Conservation (phyloP, 2,113 vertebrate genomes). For the Callithrix jacchus region DNA sequence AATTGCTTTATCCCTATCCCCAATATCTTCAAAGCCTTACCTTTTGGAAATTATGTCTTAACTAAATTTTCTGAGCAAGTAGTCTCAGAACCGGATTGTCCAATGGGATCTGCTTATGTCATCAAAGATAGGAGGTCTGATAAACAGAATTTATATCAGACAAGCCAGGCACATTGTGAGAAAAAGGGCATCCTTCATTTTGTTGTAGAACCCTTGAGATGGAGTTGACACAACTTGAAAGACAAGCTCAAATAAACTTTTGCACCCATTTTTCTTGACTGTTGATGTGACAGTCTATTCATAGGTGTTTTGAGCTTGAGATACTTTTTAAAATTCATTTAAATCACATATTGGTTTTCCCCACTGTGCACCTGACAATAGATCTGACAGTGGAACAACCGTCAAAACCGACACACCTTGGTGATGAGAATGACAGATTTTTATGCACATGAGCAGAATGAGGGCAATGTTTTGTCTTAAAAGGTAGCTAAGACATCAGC, state of each 20-base stretch:
- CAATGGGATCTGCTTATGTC: background rate
- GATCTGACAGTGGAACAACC: background rate
- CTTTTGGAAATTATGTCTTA: background rate
- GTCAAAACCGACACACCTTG: background rate
- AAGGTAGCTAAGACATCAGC: background rate
- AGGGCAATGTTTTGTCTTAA: background rate
- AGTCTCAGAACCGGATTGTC: constrained; percentile 34
- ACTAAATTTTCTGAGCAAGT: constrained; percentile 44
- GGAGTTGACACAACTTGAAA: background rate
- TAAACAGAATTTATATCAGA: background rate
- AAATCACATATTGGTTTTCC: background rate
- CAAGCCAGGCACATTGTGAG: background rate
- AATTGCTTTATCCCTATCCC: background rate
- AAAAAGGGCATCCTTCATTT: background rate
- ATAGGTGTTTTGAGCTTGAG: background rate
- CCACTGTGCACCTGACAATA: background rate
- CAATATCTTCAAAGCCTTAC: background rate
- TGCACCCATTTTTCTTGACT: background rate
- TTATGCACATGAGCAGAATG: background rate
- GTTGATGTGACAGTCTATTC: background rate
- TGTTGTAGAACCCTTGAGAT: background rate
- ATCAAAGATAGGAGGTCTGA: constrained; percentile 17
- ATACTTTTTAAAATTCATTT: background rate
- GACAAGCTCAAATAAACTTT: background rate
- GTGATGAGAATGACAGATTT: background rate